Evolutionary conservation across 2,113 vertebrate genomes (phyloP).

Genomic region (Argyrosomus japonicus): DNA sequence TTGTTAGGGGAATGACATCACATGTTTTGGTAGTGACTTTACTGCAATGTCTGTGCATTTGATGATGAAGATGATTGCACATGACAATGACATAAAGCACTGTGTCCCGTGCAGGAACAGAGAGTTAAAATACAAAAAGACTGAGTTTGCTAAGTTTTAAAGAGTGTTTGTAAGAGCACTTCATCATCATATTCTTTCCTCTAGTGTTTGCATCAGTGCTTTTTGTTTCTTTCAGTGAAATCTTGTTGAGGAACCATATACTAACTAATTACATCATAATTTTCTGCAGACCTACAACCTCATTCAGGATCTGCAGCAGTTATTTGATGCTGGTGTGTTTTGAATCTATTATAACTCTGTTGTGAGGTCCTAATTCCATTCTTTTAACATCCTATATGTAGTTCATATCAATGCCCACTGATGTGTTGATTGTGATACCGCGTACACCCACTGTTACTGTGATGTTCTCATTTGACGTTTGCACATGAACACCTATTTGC

Average conservation of each 20-base stretch:
- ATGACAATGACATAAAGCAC: slow-evolving; percentile 7
- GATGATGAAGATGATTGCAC: slow-evolving; percentile 6
- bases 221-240: neutral
- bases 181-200: neutral
- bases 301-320: neutral
- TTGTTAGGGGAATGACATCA: slow-evolving; percentile 18
- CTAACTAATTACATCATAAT: neutral
- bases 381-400: neutral
- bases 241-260: neutral
- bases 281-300: neutral
- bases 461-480: neutral
- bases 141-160: no score
- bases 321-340: neutral
- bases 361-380: neutral
- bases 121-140: no score
- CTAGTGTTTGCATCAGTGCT: neutral
- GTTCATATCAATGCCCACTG: neutral
- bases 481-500: neutral
- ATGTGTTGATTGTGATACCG: neutral
- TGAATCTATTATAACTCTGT: neutral
- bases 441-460: neutral
- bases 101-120: slow-evolving; percentile 5
- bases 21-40: slow-evolving; percentile 6
- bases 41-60: neutral
- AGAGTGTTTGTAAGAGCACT: neutral